Base-by-base conservation (phyloP, 2,888 invertebrate genomes). In the Platerodrilus igneus region DNA sequence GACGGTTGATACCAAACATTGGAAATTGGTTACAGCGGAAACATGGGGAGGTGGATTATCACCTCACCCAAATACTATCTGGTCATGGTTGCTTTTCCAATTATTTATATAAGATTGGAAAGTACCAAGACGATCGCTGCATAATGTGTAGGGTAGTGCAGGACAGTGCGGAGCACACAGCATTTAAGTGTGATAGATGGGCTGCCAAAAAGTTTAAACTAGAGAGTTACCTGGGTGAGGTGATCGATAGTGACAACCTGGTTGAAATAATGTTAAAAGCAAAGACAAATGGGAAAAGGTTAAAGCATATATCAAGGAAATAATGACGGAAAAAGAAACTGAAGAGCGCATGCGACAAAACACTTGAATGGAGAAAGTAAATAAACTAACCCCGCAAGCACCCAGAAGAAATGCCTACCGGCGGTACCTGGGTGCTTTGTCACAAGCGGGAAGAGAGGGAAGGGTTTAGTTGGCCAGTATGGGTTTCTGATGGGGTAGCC, bases 41-140 rank as follows among this genome's bases (percentile, higher is more conserved):
- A 5, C 28, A 22, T 19, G 37, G 37, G 2, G 37, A 31, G 9
- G 31, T 37, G 8, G 32, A 32, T 31, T 32, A 37, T 17, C 32
- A 16, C 17, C 22, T 32, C 7, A 22, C 22, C n/a, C 30, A 32
- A 17, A 9, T 25, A 10, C 9, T 32, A 10, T 23, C 25, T 17
- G 37, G 20, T 14, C 31, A 22, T 4, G 31, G 31, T 2, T 20
- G 8, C 10, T 31, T 31, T 17, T n/a, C 10, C 13, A 8, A 17
- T 2, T 32, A 19, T 21, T 21, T 32, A 9, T 2, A 32, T 4
- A 32, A 4, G 7, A 32, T 32, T 9, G 32, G 32, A 8, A 32
- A 32, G 11, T 10, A 10, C 7, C 10, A 2, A 7, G 20, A 11
- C 4, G 8, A 18, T 7, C 3, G 6, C 2, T 32, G 32, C 11